Conservation (phyloP, 37 sponge, comb jelly and placozoan genomes). For the Ianthella basta region DNA sequence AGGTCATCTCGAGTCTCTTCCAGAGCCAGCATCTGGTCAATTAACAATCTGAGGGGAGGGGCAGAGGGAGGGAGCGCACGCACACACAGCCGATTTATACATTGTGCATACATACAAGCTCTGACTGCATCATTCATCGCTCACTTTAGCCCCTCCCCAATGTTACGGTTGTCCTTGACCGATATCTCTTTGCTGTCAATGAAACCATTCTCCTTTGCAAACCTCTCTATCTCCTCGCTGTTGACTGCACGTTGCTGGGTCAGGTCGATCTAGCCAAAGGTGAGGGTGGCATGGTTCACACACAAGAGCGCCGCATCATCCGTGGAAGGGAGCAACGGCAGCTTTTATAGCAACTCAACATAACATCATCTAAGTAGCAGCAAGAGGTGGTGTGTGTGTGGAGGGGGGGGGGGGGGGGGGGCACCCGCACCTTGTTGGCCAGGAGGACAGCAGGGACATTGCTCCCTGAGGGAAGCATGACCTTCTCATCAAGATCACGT, state of each 20-base stretch:
- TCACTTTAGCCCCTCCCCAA: constrained; percentile 62
- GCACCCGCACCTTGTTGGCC: constrained; percentile 62
- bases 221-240: constrained; percentile 28
- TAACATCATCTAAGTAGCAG: not conserved
- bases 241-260: constrained; percentile 30
- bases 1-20: not conserved
- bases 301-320: not conserved
- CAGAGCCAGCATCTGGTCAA: constrained; percentile 11
- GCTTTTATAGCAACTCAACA: not conserved
- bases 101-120: not conserved
- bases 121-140: not conserved
- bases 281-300: too few species aligned
- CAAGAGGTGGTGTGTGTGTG: not conserved
- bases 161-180: constrained; percentile 63
- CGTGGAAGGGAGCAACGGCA: not conserved
- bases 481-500: constrained; percentile 55
- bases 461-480: constrained; percentile 62
- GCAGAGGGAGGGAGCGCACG: not conserved
- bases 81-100: not conserved
- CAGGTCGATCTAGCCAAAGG: constrained; percentile 33
- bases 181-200: constrained; percentile 58
- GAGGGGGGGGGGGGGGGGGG: not conserved
- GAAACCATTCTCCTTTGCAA: constrained; percentile 60
- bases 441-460: constrained; percentile 68
- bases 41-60: not conserved